phyloP scores from a whole-genome alignment of 2,113 vertebrate species.

The Siphamia tubifer region DNA sequence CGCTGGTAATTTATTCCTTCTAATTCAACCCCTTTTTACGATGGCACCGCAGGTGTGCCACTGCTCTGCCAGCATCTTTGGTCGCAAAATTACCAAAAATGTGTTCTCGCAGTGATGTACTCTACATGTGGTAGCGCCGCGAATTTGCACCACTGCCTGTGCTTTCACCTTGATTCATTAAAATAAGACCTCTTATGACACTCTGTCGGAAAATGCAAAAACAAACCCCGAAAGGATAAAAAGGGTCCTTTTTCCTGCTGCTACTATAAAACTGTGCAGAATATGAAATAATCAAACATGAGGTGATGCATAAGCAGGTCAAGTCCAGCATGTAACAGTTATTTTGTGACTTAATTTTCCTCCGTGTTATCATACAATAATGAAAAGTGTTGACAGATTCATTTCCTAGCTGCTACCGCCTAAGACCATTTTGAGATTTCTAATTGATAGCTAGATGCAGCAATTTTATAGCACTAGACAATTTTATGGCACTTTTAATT shows the following conservation, averaged over 20 bases:
- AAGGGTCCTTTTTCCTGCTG: not conserved
- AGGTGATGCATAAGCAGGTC: slow-evolving; percentile 50
- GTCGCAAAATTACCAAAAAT: slow-evolving; percentile 44
- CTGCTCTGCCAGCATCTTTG: slow-evolving; percentile 31
- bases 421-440: slow-evolving; percentile 68
- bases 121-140: slow-evolving; percentile 24
- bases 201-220: slow-evolving; percentile 34
- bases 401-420: slow-evolving; percentile 65
- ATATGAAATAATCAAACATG: slow-evolving; percentile 46
- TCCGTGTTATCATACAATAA: slow-evolving; percentile 65
- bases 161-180: slow-evolving; percentile 55
- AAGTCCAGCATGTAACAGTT: slow-evolving; percentile 56
- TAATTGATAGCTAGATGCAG: slow-evolving; percentile 75
- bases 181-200: slow-evolving; percentile 49
- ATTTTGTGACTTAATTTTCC: slow-evolving; percentile 65
- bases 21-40: slow-evolving; percentile 32
- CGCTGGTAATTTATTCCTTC: slow-evolving; percentile 59
- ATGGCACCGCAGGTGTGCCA: slow-evolving; percentile 49
- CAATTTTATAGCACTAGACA: slow-evolving; percentile 61
- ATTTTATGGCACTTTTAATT: slow-evolving; percentile 78
- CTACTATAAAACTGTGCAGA: slow-evolving; percentile 3
- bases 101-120: slow-evolving; percentile 16
- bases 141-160: slow-evolving; percentile 44
- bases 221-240: not conserved
- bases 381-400: slow-evolving; percentile 76